Evolutionary conservation across 1,140 invertebrate genomes (phyloP).

Genomic region (Tetramorium simillimum): DNA sequence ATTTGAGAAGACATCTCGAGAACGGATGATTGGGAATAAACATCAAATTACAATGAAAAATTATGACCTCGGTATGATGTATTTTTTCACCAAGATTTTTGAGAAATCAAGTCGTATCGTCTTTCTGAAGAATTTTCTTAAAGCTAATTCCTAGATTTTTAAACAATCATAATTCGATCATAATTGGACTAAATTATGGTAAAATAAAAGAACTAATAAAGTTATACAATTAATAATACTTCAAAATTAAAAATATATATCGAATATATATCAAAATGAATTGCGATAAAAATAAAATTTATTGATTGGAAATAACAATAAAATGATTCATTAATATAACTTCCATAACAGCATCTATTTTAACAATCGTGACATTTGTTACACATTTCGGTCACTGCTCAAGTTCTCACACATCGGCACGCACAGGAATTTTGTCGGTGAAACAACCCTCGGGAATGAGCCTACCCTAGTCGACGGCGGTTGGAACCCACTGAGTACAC

Average conservation of each 20-base stretch:
- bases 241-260: not conserved
- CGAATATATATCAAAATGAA: not conserved
- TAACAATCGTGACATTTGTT: conserved; percentile 24
- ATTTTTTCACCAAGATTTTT: not conserved
- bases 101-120: not conserved
- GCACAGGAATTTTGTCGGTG: conserved; percentile 44
- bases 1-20: conserved; percentile 26
- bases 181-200: not conserved
- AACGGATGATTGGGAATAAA: not conserved
- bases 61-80: not conserved
- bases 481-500: conserved; percentile 70
- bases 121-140: not conserved
- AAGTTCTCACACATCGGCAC: conserved; percentile 71
- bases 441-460: conserved; percentile 44
- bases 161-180: not conserved
- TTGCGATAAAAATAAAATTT: not conserved
- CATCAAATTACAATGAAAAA: conserved; percentile 38
- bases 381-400: not conserved
- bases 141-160: not conserved
- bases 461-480: conserved; percentile 38
- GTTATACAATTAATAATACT: not conserved
- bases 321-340: not conserved
- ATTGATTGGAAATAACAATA: not conserved
- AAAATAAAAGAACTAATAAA: not conserved
- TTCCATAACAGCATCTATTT: not conserved